Base-by-base conservation (phyloP, 2,888 invertebrate genomes). In the Trissoscelio sp. region DNA sequence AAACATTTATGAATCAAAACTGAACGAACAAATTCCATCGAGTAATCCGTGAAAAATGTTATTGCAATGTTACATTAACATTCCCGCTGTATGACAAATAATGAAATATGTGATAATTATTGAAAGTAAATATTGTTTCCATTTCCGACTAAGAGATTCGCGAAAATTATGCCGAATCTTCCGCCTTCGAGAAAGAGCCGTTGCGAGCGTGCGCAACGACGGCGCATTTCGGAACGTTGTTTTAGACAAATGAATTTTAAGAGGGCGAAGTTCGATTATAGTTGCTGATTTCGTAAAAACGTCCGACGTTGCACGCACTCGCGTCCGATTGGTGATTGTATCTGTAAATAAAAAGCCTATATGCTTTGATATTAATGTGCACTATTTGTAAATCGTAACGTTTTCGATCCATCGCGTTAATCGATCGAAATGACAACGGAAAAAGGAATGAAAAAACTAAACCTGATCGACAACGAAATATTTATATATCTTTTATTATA, bases 321-420 rank as follows among this genome's bases (percentile, higher is more conserved):
- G 66, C 24, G 37, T 44, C 48, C 51, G 62, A 79, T 73, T 79
- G 79, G 69, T 67, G 79, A 79, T 79, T 73, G 69, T 80, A 80
- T 73, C 24, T 80, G 80, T 80, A 81, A 70, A 81, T 70, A 81
- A 81, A 24, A 75, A 75, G 58, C 72, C 75, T 75, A 70, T 70
- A 69, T 75, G 80, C 75, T 81, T 81, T 75, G 75, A 66, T 81
- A 81, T 81, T 81, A 75, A 75, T 75, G 70, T 75, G 80, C 80
- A 81, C 80, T 81, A 66, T 66, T 81, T 75, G 80, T 74, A 81
- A 80, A 70, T 62, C 53, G 80, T 74, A 79, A 69, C 80, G 80
- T 80, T 80, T 80, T 80, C 80, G 80, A 80, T 74, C 46, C 64
- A 44, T 55, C 24, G 57, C 44, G 60, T 55, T 46, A 64, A 62